These are phyloP conservation scores for Mechanitis messenoides DNA, from an alignment of 2,888 invertebrate species.

Conservation along the genomic window DNA sequence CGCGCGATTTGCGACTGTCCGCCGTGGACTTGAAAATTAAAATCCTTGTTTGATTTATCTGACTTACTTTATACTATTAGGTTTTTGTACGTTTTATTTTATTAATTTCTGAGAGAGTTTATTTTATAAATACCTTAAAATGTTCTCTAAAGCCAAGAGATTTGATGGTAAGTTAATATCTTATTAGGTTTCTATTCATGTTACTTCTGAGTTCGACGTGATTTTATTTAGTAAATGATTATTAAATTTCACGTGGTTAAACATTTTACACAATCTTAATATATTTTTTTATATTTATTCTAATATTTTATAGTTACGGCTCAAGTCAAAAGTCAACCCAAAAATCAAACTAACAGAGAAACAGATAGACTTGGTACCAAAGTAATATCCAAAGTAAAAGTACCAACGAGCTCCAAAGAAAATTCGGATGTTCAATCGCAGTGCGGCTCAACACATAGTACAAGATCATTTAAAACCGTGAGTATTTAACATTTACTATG, in stretches of 20 bases:
- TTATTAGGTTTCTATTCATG: neutral
- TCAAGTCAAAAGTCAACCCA: conserved; percentile 37
- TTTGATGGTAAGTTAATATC: conserved; percentile 59
- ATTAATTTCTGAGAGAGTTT: neutral
- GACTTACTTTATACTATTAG: neutral
- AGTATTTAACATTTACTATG: conserved; percentile 30
- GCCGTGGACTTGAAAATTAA: conserved; percentile 2
- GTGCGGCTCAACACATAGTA: conserved; percentile 54
- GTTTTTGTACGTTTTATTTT: neutral
- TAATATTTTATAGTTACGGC: conserved; percentile 32
- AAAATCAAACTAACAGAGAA: conserved; percentile 36
- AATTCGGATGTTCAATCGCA: conserved; percentile 52
- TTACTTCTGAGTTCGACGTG: too few relatives aligned
- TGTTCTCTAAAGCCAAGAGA: conserved; percentile 71
- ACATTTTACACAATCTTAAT: neutral
- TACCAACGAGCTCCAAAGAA: conserved; percentile 35
- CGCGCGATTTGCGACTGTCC: conserved; percentile 32
- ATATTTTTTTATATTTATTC: conserved; percentile 5
- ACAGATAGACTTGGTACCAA: conserved; percentile 42
- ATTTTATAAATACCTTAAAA: conserved; percentile 31
- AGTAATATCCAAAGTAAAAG: conserved; percentile 29
- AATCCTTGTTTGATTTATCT: neutral
- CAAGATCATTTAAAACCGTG: conserved; percentile 62
- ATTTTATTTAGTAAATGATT: too few relatives aligned
- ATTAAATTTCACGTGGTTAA: too few relatives aligned